These are phyloP conservation scores for Mystacornis crossleyi DNA, from an alignment of 2,113 vertebrate genomes.

Conservation along the genomic window DNA sequence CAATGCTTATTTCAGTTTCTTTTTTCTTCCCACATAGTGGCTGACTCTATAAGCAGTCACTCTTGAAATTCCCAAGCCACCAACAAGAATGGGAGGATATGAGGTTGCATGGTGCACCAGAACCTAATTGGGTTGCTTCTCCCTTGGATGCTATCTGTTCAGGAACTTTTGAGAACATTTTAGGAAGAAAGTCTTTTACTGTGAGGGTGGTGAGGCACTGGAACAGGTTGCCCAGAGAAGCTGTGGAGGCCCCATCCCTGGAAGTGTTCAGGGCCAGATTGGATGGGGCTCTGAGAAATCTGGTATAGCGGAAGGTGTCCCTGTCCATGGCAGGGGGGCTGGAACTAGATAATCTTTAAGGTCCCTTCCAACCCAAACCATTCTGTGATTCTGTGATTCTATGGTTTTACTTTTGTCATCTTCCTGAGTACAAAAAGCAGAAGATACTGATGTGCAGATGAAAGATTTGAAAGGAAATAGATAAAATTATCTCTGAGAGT, in stretches of 20 bases:
- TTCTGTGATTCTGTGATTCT: not conserved
- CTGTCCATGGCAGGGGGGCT: rapidly evolving
- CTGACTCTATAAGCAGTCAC: not conserved
- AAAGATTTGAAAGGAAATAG: constrained; percentile 7
- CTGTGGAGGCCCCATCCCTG: not conserved
- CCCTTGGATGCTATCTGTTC: not conserved
- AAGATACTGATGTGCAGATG: not conserved
- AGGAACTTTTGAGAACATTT: not conserved
- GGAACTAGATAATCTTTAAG: not conserved
- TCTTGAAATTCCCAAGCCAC: constrained; percentile 12
- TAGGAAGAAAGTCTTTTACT: not conserved
- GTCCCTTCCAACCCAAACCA: not conserved
- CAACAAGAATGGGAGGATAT: constrained; percentile 12
- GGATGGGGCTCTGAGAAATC: not conserved
- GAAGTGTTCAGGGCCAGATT: not conserved
- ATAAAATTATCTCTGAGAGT: not conserved
- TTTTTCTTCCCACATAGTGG: not conserved
- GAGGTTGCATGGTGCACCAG: not conserved
- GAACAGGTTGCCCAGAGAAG: not conserved
- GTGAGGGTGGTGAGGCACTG: not conserved
- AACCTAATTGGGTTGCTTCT: constrained; percentile 11
- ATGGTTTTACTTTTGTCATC: not conserved
- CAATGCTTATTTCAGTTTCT: not conserved
- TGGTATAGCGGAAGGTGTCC: not conserved
- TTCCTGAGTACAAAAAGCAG: not conserved